Evolutionary conservation across 1,140 invertebrate species (phyloP).

Genomic region (Dinoponera quadriceps): DNA sequence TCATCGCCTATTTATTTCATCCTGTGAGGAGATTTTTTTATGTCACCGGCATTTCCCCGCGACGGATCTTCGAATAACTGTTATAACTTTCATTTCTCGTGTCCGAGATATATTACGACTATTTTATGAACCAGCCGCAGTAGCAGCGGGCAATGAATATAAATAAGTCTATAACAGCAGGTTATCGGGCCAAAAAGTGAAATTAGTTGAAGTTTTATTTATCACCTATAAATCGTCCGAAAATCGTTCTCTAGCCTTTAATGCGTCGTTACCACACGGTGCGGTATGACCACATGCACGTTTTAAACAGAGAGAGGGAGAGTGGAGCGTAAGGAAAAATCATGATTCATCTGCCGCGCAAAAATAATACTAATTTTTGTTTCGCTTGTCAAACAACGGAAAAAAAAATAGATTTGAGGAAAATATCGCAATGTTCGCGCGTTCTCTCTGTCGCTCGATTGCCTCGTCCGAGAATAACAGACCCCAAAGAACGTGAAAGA

Average conservation of each 20-base stretch:
- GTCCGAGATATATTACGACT: constrained; percentile 14
- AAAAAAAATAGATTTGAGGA: constrained; percentile 9
- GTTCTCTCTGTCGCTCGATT: neutral
- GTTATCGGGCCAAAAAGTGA: constrained; percentile 25
- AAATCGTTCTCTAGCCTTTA: constrained; percentile 37
- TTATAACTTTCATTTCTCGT: constrained; percentile 1
- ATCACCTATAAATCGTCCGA: constrained; percentile 16
- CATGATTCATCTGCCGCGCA: constrained; percentile 25
- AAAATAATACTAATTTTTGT: neutral
- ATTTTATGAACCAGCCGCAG: constrained; percentile 26
- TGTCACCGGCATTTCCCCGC: neutral
- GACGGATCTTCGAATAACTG: neutral
- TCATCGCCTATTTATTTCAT: neutral
- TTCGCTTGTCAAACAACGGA: neutral
- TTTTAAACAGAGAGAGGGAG: constrained; percentile 24
- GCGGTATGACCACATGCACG: constrained; percentile 1
- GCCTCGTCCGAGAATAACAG: neutral
- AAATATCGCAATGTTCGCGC: neutral
- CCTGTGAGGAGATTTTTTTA: neutral
- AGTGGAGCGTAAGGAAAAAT: neutral
- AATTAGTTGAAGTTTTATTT: constrained; percentile 54
- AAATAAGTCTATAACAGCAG: constrained; percentile 35
- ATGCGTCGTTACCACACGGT: constrained; percentile 8
- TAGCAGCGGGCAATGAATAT: constrained; percentile 12
- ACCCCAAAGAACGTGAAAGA: neutral